Conservation (phyloP, 2,113 vertebrate species). For the Herpetotheres cachinnans region DNA sequence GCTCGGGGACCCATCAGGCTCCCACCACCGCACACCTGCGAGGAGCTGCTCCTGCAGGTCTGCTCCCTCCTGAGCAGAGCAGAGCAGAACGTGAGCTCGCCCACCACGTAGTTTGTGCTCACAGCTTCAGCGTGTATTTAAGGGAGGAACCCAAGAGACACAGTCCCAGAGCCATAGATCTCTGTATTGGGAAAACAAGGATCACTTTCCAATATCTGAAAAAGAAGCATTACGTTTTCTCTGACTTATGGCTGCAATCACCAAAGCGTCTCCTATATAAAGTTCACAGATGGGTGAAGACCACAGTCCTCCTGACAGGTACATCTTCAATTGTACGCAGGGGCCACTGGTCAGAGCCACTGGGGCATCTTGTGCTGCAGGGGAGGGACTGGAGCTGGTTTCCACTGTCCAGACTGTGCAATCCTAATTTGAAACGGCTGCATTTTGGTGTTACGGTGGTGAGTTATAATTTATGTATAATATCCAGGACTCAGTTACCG, state of each 20-base stretch:
- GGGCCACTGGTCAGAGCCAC: neutral
- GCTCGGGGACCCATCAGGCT: accelerated
- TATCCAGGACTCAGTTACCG: neutral
- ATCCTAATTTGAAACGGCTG: neutral
- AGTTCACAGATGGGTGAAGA: neutral
- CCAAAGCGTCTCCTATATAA: neutral
- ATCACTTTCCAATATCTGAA: neutral
- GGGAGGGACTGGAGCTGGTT: neutral
- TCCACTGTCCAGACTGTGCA: neutral
- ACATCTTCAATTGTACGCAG: neutral
- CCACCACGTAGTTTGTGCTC: accelerated
- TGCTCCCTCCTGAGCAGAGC: neutral
- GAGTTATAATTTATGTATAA: neutral
- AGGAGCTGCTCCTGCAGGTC: neutral
- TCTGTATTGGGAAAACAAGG: neutral
- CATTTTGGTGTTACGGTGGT: neutral
- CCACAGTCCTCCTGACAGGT: neutral
- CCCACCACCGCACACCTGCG: accelerated
- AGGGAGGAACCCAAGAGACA: neutral
- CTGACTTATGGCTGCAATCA: neutral
- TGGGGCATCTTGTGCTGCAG: neutral
- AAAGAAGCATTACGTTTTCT: neutral
- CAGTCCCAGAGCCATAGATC: neutral
- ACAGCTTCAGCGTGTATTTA: accelerated
- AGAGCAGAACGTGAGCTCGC: neutral